Base-by-base conservation (phyloP, 1,140 invertebrate genomes). In the Drosophila leontia region DNA sequence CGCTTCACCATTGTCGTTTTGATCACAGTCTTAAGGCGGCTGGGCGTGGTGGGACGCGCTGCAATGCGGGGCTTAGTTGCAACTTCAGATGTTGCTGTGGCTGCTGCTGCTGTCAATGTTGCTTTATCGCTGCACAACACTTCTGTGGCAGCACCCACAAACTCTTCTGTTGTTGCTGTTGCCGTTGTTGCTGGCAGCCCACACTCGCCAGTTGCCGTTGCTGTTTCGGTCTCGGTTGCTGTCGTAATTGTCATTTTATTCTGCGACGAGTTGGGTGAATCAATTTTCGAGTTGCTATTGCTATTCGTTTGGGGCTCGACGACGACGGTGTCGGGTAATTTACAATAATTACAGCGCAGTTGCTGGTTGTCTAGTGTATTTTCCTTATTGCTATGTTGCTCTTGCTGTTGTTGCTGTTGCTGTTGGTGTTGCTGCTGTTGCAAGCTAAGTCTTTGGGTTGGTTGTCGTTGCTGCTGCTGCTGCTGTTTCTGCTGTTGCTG, bases 1-100 rank as follows among this genome's bases (percentile, higher is more conserved):
- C 91, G 86, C 78, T 92, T 92, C 58, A 92, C 91, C 91, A 92
- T 88, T 90, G 91, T 92, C 74, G 91, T 92, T 92, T 92, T 92
- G 85, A 92, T 92, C 91, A 92, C 91, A 92, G 91, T 92, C 88
- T 91, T 92, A 63, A 91, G 82, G 85, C 81, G 85, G 78, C 84
- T 84, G 80, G 91, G 91, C 85, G 91, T 92, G 82, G 79, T 79
- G 61, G 91, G 86, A 85, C 90, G 88, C 59, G 90, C 75, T 65
- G 83, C 84, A 70, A 87, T 78, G 80, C 80, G 86, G 80, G 83
- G 80, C 82, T 91, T 81, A 82, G 67, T 60, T 72, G 57, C 29
- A 64, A 77, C 37, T 57, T 63, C 37, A 61, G 67, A 12, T 59
- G 60, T 34, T 63, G 82, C 42, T 62, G 41, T 41, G 60, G 76